These are phyloP conservation scores for Sacculina carcini DNA, from an alignment of 2,888 invertebrate species.

Conservation along the genomic window DNA sequence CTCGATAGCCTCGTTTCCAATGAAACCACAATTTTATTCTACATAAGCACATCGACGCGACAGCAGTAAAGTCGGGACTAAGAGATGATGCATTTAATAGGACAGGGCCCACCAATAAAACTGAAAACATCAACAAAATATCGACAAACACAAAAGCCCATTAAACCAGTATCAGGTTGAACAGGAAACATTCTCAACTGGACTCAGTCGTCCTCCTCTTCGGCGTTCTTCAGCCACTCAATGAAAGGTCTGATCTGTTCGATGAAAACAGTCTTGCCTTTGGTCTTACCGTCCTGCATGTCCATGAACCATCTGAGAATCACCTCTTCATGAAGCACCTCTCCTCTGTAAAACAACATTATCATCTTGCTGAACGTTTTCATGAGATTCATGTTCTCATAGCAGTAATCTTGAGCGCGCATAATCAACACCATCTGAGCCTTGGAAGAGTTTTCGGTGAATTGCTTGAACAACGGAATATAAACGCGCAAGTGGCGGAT, in stretches of 20 bases:
- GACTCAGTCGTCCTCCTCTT: conserved; percentile 36
- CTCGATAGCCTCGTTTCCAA: no score
- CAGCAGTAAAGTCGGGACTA: no score
- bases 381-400: conserved; percentile 97
- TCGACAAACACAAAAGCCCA: no score
- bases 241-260: conserved; percentile 95
- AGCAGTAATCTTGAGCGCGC: conserved; percentile 90
- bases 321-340: conserved; percentile 79
- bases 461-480: conserved; percentile 58
- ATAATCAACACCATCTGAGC: conserved; percentile 66
- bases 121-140: no score
- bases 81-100: no score
- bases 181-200: no score
- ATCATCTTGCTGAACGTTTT: conserved; percentile 93
- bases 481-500: conserved; percentile 55
- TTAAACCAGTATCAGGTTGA: no score
- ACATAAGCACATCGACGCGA: no score
- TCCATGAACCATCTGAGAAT: conserved; percentile 92
- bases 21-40: no score
- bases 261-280: conserved; percentile 83
- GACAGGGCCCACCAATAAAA: no score
- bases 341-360: conserved; percentile 80
- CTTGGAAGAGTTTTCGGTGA: conserved; percentile 47
- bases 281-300: conserved; percentile 53
- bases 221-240: conserved; percentile 90